Evolutionary conservation across 2,797 vertebrate genomes (phyloP).

Genomic region (Pogoniulus pusillus): DNA sequence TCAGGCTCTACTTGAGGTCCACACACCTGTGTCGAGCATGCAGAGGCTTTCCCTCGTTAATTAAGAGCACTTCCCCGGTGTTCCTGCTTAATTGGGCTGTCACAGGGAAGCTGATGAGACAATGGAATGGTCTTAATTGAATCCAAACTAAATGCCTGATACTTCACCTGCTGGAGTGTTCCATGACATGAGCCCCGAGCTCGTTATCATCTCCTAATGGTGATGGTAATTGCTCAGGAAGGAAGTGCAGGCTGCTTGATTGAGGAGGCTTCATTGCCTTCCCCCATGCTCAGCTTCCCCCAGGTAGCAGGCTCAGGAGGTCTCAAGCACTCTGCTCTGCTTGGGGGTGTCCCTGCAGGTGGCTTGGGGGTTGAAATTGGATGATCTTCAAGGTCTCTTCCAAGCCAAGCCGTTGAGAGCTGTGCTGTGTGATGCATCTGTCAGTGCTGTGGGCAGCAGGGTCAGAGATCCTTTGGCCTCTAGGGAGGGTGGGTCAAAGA

Average conservation of each 20-base stretch:
- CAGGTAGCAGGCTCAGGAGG: too few species aligned
- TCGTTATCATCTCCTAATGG: background rate
- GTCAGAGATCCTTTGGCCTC: too few species aligned
- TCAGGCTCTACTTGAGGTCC: slow-evolving; percentile 62
- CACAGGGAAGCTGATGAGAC: slow-evolving; percentile 65
- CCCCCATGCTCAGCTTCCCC: background rate
- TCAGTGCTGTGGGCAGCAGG: too few species aligned
- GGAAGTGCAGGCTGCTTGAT: background rate
- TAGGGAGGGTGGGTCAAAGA: background rate
- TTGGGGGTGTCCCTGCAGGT: too few species aligned
- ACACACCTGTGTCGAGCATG: slow-evolving; percentile 70
- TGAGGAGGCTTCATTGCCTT: background rate
- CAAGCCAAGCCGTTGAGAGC: too few species aligned
- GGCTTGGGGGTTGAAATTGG: too few species aligned
- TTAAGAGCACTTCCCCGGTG: slow-evolving; percentile 69
- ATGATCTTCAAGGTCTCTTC: too few species aligned
- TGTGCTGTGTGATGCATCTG: too few species aligned
- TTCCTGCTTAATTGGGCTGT: slow-evolving; percentile 73
- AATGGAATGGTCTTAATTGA: slow-evolving; percentile 75
- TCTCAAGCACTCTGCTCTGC: too few species aligned
- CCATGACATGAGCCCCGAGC: background rate
- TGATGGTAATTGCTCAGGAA: background rate
- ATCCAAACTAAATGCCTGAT: background rate
- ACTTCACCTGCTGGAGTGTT: slow-evolving; percentile 33
- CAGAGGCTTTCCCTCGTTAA: slow-evolving; percentile 67